These are phyloP conservation scores for Indicator indicator DNA, from an alignment of 2,113 vertebrate genomes.

Conservation along the genomic window DNA sequence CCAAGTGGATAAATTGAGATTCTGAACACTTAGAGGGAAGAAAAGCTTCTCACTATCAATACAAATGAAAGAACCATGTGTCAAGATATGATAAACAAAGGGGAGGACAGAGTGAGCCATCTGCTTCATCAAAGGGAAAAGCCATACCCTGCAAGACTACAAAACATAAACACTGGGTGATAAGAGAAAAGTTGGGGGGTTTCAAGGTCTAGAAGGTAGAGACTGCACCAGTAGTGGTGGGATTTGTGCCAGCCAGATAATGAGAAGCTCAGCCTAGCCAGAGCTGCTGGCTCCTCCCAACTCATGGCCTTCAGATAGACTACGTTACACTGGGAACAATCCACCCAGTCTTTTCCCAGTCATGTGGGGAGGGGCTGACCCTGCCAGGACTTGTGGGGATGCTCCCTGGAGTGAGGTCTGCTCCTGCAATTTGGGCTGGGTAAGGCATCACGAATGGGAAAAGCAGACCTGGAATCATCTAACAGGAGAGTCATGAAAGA, in stretches of 20 bases:
- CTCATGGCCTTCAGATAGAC: background rate
- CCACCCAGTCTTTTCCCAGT: background rate
- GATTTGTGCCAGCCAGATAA: background rate
- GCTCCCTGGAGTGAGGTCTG: background rate
- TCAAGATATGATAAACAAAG: slow-evolving; percentile 40
- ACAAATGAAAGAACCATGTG: slow-evolving; percentile 30
- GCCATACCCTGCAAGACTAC: background rate
- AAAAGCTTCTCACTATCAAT: slow-evolving; percentile 21
- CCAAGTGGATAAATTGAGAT: background rate
- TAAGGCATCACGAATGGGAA: background rate
- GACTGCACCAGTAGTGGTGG: background rate
- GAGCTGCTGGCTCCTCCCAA: background rate
- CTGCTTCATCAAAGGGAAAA: slow-evolving; percentile 48
- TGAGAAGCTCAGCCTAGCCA: background rate
- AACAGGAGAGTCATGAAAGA: background rate
- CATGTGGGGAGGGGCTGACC: accelerated
- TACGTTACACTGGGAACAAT: background rate
- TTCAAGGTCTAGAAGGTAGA: background rate
- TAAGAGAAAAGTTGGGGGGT: background rate
- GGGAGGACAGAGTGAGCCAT: slow-evolving; percentile 24
- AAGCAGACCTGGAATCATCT: slow-evolving; percentile 38
- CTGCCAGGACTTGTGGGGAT: background rate
- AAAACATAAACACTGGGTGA: slow-evolving; percentile 8
- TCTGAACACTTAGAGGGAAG: background rate
- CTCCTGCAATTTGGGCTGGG: background rate